Evolutionary conservation across 2,113 vertebrate species (phyloP), one percentile per base, ranked within the genome.

Genomic region (Pachycephala philippinensis): DNA sequence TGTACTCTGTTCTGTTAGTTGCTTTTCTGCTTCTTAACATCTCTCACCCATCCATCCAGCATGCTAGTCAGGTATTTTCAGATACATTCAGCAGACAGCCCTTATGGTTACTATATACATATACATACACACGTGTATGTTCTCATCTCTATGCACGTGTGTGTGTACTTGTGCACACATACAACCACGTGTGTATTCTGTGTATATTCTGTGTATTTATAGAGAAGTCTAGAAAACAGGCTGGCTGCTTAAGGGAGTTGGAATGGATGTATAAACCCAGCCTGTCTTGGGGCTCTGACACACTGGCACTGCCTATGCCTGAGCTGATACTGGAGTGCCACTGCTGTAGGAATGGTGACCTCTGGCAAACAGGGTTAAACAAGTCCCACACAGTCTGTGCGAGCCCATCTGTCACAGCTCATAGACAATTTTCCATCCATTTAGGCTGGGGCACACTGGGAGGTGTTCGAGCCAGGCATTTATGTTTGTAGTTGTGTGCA

Each of bases 231-330:
- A 52, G 70, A 27, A 79, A 76, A 23, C 15, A 7, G 6, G 28
- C 52, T 68, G 47, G n/a, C 10, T 31, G 22, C 61, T 44, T 17
- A 14, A 23, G 57, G 49, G 44, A 35, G 4, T 1, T 83, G 50
- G 21, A 53, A 65, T 19, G 52, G 77, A 59, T 53, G 31, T 3
- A 53, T 3, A 54, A 86, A 21, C 3, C 6, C 18, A 26, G 35
- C 7, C 18, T 11, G 53, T 53, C 45, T 37, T 0, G 0, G 42
- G 37, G 33, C 53, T 87, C 44, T 61, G 85, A 60, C 42, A 61
- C 40, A 28, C 1, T 0, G 0, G 28, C 1, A 1, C 6, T 18
- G 40, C 33, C 90, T 60, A 13, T 0, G 11, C 50, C 27, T 6
- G 35, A 35, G 33, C 44, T 2, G 2, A 59, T 28, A 31, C 31